phyloP scores from a whole-genome alignment of 2,797 vertebrate genomes.

The Phaenicophaeus curvirostris region DNA sequence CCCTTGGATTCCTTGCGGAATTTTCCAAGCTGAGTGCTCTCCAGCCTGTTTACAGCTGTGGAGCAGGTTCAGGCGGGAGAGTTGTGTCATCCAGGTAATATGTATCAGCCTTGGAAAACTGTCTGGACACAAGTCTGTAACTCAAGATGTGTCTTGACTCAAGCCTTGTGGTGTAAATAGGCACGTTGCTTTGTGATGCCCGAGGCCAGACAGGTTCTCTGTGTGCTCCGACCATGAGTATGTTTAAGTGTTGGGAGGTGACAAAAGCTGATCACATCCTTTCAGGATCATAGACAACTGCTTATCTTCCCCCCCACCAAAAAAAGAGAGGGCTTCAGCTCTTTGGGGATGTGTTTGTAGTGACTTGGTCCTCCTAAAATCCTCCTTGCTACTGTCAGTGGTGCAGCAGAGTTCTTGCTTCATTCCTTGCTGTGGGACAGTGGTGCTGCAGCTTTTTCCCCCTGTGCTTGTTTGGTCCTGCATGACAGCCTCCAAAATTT shows the following conservation, averaged over 20 bases:
- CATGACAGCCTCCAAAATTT: background rate
- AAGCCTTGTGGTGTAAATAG: background rate
- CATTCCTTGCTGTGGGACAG: accelerated
- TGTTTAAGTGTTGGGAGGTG: accelerated
- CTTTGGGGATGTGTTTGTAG: background rate
- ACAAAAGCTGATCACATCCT: background rate
- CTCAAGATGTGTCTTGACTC: background rate
- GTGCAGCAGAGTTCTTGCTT: background rate
- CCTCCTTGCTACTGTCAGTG: background rate
- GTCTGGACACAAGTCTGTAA: background rate
- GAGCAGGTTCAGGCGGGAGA: background rate
- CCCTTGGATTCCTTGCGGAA: accelerated
- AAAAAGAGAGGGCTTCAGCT: background rate
- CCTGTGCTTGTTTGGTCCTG: background rate
- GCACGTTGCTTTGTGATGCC: background rate
- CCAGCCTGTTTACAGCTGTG: background rate
- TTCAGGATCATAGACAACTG: background rate
- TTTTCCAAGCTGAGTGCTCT: background rate
- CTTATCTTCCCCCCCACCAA: background rate
- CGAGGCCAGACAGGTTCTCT: background rate
- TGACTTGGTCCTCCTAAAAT: background rate
- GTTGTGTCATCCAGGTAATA: background rate
- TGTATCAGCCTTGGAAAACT: background rate
- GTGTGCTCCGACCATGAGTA: background rate
- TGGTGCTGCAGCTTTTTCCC: background rate